phyloP scores from a whole-genome alignment of 1,140 invertebrate genomes.

The Luehdorfia chinensis region DNA sequence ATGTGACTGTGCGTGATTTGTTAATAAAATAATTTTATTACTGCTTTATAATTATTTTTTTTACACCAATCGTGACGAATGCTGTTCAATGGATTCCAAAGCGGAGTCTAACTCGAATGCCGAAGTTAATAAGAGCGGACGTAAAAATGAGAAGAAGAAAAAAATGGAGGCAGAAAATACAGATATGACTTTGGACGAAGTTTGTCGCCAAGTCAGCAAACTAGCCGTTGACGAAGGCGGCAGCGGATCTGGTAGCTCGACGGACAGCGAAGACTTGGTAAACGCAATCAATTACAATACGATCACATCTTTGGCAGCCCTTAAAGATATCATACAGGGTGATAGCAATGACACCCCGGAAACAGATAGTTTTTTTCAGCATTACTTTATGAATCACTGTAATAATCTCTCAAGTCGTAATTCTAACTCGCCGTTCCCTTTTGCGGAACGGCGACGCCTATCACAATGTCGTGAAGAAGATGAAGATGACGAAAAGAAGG shows the following conservation, averaged over 20 bases:
- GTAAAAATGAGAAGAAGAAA: constrained; percentile 66
- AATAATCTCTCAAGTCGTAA: constrained; percentile 81
- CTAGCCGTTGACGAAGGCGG: constrained; percentile 33
- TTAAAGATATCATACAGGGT: constrained; percentile 82
- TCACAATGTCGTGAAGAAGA: constrained; percentile 90
- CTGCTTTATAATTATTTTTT: constrained; percentile 35
- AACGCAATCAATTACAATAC: constrained; percentile 84
- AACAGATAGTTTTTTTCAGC: constrained; percentile 83
- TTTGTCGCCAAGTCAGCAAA: constrained; percentile 35
- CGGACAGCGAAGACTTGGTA: constrained; percentile 80
- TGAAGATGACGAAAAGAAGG: constrained; percentile 82
- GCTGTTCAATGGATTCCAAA: constrained; percentile 63
- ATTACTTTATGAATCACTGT: constrained; percentile 85
- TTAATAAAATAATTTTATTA: constrained; percentile 28
- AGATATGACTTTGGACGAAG: constrained; percentile 31
- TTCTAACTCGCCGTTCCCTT: constrained; percentile 77
- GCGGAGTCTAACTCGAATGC: constrained; percentile 37
- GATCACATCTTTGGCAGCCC: constrained; percentile 81
- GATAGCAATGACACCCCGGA: constrained; percentile 79
- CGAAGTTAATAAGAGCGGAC: constrained; percentile 39
- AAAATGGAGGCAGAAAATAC: constrained; percentile 39
- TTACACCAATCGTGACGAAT: constrained; percentile 30
- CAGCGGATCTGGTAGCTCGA: constrained; percentile 74
- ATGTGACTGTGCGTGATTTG: constrained; percentile 61
- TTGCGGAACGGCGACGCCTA: constrained; percentile 81